Evolutionary conservation across 2,113 vertebrate species (phyloP), one percentile per base, ranked within the genome.

Genomic region (Oxygymnocypris stewartii): DNA sequence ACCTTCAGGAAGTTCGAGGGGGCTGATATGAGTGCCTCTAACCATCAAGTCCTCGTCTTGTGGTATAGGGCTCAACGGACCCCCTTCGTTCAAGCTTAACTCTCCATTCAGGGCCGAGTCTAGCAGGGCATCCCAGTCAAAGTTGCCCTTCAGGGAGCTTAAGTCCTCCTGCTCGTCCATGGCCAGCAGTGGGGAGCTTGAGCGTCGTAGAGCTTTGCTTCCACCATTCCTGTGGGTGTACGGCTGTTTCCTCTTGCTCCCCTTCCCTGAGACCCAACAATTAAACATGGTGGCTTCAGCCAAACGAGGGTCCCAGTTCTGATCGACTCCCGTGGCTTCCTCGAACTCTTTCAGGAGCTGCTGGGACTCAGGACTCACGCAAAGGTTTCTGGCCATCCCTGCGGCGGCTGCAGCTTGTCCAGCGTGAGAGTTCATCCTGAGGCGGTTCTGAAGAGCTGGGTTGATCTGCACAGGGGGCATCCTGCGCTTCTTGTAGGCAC

Each of bases 101-200:
- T 97, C 96, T 9, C 93, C 96, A 12, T 92, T 95, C 5, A 95
- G 92, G 31, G 94, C 94, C 0, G 95, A 93, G 71, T 98, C 94
- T 2, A 99, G 96, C 88, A 99, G 92, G 84, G 96, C 96, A 61
- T 98, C 96, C 98, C 97, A 99, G 93, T 99, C 97, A 80, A 99
- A 99, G 92, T 96, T 96, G 4, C 97, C 97, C 89, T 98, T 98
- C 71, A 99, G 94, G 0, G 97, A 95, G 1, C 95, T 97, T 71
- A 97, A 92, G 87, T 97, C 96, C 0, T 93, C 95, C 88, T 96
- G 96, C 31, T 97, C 96, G 3, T 98, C 97, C 12, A 89, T 92
- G 31, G 88, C 93, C 84, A 97, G 94, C 89, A 97, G 91, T 0
- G 97, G 94, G 0, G 96, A 94, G 90, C 93, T 95, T 87, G 94